A percentile compares a stretch with the other conserved stretches of the same genome.
These are phyloP conservation scores for Arrhamphus sclerolepis DNA, from an alignment of 2,797 vertebrate species.

Conservation along the genomic window DNA sequence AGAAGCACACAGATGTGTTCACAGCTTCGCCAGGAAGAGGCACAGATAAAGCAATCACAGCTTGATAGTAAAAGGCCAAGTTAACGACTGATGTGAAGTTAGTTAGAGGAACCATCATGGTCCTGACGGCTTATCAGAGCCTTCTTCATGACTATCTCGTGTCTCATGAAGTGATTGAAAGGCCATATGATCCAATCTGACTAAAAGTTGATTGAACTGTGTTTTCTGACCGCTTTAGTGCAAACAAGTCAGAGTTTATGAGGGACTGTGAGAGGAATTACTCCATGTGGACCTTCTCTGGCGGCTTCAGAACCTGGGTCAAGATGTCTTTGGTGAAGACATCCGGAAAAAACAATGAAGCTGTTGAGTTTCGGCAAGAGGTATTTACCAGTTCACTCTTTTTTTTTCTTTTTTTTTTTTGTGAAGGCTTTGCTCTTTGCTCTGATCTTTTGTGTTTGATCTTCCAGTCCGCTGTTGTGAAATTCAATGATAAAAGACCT, in stretches of 20 bases:
- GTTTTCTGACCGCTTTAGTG: constrained; percentile 66
- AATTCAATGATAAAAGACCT: constrained; percentile 90
- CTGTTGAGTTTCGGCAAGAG: constrained; percentile 96
- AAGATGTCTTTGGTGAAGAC: constrained; percentile 97
- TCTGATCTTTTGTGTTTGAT: neutral
- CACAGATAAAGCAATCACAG: too few species aligned
- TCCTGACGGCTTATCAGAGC: too few species aligned
- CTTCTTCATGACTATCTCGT: neutral
- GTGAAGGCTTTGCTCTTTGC: neutral
- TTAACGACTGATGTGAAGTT: too few species aligned
- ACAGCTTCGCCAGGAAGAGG: too few species aligned
- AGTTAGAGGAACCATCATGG: too few species aligned
- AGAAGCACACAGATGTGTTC: too few species aligned
- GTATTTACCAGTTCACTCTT: constrained; percentile 55
- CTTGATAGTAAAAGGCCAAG: too few species aligned
- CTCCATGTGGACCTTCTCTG: constrained; percentile 97
- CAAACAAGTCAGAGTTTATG: constrained; percentile 88
- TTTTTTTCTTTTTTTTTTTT: neutral
- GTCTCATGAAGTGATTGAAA: neutral
- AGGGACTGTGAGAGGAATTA: constrained; percentile 93
- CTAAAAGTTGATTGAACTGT: neutral
- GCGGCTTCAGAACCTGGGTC: constrained; percentile 97
- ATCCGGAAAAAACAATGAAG: constrained; percentile 84
- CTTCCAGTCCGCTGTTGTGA: constrained; percentile 91
- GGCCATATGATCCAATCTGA: neutral